Evolutionary conservation across 2,888 invertebrate species (phyloP), one percentile per base, ranked within the genome.

Genomic region (Ashinkailepas kermadecensis): DNA sequence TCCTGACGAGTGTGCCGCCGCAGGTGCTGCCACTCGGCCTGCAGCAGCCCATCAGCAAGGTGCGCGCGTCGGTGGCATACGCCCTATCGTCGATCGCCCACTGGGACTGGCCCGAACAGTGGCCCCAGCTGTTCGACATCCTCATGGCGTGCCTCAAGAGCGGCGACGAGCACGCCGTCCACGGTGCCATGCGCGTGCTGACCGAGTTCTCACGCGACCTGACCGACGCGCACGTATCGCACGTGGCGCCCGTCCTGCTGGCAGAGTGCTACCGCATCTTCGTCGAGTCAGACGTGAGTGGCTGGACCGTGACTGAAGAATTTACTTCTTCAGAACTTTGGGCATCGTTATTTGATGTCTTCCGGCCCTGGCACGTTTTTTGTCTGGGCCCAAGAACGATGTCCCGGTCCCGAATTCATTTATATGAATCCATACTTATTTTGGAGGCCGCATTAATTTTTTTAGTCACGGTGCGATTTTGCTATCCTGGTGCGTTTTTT

Each of bases 81-180:
- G 92, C 92, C 0, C 91, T 93, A 81, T 91, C 92, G 0, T 90
- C 91, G 6, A 92, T 93, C 84, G 93, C 92, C 0, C 90, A 91
- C 84, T 92, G 91, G 88, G 93, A 93, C 86, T 93, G 93, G 92
- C 93, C 93, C 0, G 91, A 91, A 83, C 89, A 90, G 81, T 93
- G 93, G 93, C 90, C 92, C 0, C 90, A 91, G 81, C 87, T 93
- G 4, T 92, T 93, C 85, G 90, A 91, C 82, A 90, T 92, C 54
- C 89, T 93, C 67, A 91, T 93, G 83, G 89, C 89, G 81, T 79
- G 79, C 58, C 87, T 85, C 25, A 83, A 85, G 81, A 83, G 82
- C 23, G 87, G 87, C 0, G 87, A 89, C 83, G 85, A 86, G 23
- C 87, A 86, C 84, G 87, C 92, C 1, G 92, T 93, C 54, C 91